Percentiles rank a stretch among this genome's conserved stretches.
phyloP scores from a whole-genome alignment of 2,113 vertebrate genomes.

The Apus apus region DNA sequence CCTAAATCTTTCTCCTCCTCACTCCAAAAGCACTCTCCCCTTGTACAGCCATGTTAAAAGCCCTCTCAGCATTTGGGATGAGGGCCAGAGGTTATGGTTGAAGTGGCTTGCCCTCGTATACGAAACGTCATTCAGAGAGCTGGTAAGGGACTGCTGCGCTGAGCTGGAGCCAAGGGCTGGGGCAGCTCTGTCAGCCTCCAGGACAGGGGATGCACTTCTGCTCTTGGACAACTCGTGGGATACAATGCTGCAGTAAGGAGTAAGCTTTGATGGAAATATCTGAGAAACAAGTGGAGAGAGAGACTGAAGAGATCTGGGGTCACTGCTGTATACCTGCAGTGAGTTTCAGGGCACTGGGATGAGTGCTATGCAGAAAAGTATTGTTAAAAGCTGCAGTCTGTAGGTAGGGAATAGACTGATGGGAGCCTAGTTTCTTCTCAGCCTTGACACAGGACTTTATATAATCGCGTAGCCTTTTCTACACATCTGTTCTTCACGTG shows the following conservation, averaged over 20 bases:
- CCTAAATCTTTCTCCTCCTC: neutral
- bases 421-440: neutral
- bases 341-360: neutral
- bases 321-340: neutral
- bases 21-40: neutral
- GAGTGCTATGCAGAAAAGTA: neutral
- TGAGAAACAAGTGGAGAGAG: neutral
- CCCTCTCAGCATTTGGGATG: neutral
- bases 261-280: neutral
- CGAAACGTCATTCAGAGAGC: neutral
- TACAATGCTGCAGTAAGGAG: accelerated
- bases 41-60: neutral
- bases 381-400: neutral
- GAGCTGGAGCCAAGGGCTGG: neutral
- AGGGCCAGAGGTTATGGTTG: neutral
- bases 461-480: neutral
- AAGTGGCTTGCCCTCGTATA: neutral
- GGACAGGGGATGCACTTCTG: neutral
- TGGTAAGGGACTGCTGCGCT: neutral
- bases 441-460: neutral
- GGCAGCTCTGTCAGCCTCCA: neutral
- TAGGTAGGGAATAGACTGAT: neutral
- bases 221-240: neutral
- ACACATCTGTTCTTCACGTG: neutral
- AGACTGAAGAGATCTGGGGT: neutral